phyloP scores from a whole-genome alignment of 2,113 vertebrate genomes.

The Columba livia region DNA sequence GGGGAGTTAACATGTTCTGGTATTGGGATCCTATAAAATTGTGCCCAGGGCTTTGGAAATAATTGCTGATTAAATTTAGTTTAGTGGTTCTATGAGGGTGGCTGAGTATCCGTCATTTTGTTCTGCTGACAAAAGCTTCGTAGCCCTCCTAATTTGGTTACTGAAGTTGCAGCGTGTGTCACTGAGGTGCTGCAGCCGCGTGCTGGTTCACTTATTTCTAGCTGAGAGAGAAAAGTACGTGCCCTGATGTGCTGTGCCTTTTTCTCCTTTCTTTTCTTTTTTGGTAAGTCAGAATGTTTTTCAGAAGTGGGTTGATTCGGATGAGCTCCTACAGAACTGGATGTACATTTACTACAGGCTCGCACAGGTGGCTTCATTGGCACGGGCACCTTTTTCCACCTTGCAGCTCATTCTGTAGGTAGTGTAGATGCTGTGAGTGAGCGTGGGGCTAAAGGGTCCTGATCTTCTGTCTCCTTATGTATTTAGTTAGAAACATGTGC shows the following conservation, averaged over 20 bases:
- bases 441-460: rapidly evolving
- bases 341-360: not conserved
- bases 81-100: not conserved
- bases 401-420: not conserved
- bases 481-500: not conserved
- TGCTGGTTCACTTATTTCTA: too few species aligned
- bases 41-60: constrained; percentile 24
- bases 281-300: not conserved
- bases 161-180: not conserved
- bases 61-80: constrained; percentile 21
- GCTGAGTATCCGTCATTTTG: not conserved
- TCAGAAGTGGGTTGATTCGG: not conserved
- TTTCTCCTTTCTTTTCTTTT: too few species aligned
- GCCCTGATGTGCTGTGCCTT: too few species aligned
- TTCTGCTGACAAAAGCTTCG: not conserved
- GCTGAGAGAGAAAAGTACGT: too few species aligned
- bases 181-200: too few species aligned
- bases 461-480: not conserved
- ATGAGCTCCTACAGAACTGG: not conserved
- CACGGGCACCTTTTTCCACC: not conserved
- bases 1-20: not conserved
- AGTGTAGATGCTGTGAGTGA: rapidly evolving
- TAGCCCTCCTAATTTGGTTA: not conserved
- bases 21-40: constrained; percentile 27
- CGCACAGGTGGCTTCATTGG: not conserved